Base-by-base conservation (phyloP, 2,113 vertebrate species). In the Spea bombifrons region DNA sequence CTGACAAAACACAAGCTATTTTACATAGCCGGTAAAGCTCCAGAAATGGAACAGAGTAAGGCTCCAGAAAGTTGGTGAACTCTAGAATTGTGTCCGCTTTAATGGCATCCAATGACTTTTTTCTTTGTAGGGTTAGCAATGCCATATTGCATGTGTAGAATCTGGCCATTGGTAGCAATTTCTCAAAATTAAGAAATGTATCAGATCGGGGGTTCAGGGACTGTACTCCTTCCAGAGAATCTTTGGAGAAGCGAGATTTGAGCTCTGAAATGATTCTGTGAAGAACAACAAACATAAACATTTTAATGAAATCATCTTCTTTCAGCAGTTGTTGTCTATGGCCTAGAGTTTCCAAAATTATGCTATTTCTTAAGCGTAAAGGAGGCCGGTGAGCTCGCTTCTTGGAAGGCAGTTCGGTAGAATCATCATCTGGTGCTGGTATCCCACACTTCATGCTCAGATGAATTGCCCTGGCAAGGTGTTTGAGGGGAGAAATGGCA, bases 251-350 rank as follows among this genome's bases (percentile, higher is more conserved):
- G 16, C 63, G 63, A 65, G 63, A 65, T 65, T 65, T 65, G 5
- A 65, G 63, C 63, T 4, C 63, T 65, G 63, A 65, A 65, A 65
- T 65, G 16, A 65, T 65, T 65, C 16, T 65, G 63, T 65, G n/a
- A 65, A 65, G 63, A 65, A n/a, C 63, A 65, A 17, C 3, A 65
- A 17, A 65, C 4, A 65, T 65, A 17, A 65, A 65, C 63, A 65
- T n/a, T 65, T 65, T 4, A 65, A 65, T 65, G 8, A 65, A 65
- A 65, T 63, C 59, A 63, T 65, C 63, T 65, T 65, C 43, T 65
- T 65, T 65, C n/a, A 65, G 15, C 63, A 65, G 63, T 65, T 65
- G 63, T 65, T 65, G 63, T 65, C 16, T n/a, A 65, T 65, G 63
- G 43, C 63, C 15, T 65, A 65, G n/a, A 65, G 12, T 65, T 65